Conservation (phyloP, 2,888 invertebrate species). For the Ectropis crepuscularia region DNA sequence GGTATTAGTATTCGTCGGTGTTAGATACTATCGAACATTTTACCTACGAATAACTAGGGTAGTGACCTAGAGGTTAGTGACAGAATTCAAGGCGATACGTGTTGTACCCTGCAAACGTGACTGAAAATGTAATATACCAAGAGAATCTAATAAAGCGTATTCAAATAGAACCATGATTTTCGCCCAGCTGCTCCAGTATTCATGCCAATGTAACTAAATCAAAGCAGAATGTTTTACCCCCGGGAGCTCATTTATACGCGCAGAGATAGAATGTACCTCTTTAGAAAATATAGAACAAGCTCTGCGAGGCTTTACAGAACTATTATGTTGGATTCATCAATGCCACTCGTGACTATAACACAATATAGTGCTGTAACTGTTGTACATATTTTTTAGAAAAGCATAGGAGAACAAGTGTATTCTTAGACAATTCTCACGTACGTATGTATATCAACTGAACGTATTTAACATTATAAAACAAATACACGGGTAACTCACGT, state of each 20-base stretch:
- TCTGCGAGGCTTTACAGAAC: background rate
- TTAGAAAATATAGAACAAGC: background rate
- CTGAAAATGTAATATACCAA: background rate
- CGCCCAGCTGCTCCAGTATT: background rate
- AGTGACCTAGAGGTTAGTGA: slow-evolving; percentile 23
- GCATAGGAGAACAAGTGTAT: no score
- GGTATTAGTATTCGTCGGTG: slow-evolving; percentile 14
- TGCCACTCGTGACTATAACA: no score
- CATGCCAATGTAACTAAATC: background rate
- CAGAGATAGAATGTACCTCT: slow-evolving; percentile 3
- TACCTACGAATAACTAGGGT: slow-evolving; percentile 11
- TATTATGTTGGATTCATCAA: no score
- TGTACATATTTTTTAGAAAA: no score
- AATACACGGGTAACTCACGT: no score
- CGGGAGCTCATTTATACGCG: slow-evolving; percentile 11
- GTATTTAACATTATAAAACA: no score
- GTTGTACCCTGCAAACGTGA: background rate
- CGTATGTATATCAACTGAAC: no score
- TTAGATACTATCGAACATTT: slow-evolving; percentile 12
- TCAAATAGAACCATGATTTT: background rate
- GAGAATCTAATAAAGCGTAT: background rate
- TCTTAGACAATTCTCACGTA: no score
- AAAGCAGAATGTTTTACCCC: slow-evolving; percentile 4
- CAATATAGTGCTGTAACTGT: no score
- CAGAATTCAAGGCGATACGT: background rate